phyloP scores from a whole-genome alignment of 1,140 invertebrate species.

The Temnothorax curvispinosus region DNA sequence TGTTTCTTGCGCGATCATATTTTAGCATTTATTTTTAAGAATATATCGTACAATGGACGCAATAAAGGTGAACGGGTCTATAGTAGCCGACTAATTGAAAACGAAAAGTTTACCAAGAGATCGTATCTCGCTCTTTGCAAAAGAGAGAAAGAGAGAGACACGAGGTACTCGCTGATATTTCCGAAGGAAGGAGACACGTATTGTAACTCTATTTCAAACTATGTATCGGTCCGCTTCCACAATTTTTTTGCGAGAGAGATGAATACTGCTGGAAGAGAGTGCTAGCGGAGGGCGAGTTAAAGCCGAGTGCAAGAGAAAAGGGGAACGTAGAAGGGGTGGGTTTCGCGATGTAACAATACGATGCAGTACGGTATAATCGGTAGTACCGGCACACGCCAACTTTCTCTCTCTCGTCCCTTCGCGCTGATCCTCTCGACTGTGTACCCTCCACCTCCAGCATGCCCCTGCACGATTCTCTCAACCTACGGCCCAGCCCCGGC shows the following conservation, averaged over 20 bases:
- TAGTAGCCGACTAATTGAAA: constrained; percentile 80
- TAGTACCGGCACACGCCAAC: constrained; percentile 72
- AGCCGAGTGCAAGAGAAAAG: constrained; percentile 60
- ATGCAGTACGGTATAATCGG: constrained; percentile 71
- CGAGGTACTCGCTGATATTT: constrained; percentile 41
- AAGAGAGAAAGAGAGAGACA: constrained; percentile 6
- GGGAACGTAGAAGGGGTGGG: constrained; percentile 54
- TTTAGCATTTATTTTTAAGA: constrained; percentile 21
- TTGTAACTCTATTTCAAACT: constrained; percentile 30
- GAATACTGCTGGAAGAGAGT: constrained; percentile 66
- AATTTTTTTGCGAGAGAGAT: constrained; percentile 60
- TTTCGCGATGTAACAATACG: constrained; percentile 71
- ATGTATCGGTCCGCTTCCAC: constrained; percentile 10
- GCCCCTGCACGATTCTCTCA: constrained; percentile 73
- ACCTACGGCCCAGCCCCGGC: constrained; percentile 64
- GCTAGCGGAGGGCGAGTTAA: constrained; percentile 62
- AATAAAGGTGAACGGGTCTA: constrained; percentile 60
- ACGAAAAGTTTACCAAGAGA: constrained; percentile 77
- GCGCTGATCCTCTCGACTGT: constrained; percentile 43
- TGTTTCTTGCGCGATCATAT: constrained; percentile 44
- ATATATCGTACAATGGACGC: neutral
- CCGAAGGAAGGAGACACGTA: constrained; percentile 57
- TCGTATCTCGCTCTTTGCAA: constrained; percentile 53
- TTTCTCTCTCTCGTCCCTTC: constrained; percentile 69
- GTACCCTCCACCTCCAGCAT: constrained; percentile 73